Evolutionary conservation across 2,888 invertebrate species (phyloP).

Genomic region (Zootermopsis nevadensis): DNA sequence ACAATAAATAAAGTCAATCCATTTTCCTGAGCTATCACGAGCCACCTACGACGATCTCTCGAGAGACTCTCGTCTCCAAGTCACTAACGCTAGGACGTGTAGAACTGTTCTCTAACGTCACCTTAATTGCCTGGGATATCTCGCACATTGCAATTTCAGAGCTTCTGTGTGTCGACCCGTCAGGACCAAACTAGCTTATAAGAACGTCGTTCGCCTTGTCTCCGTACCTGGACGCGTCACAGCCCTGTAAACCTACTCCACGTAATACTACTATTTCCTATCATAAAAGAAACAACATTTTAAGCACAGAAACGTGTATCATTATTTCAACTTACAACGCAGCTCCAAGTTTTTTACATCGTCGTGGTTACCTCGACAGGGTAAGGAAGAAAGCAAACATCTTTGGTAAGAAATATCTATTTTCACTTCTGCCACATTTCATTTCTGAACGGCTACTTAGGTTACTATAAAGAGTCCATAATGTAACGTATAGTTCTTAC

Average conservation of each 20-base stretch:
- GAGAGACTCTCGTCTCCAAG: neutral
- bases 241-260: constrained; percentile 1
- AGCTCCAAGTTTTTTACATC: neutral
- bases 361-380: neutral
- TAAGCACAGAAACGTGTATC: constrained; percentile 6
- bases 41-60: neutral
- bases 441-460: neutral
- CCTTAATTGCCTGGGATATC: neutral
- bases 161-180: no score
- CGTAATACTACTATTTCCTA: constrained; percentile 12
- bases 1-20: constrained; percentile 8
- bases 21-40: constrained; percentile 29
- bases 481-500: neutral
- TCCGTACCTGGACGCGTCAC: neutral
- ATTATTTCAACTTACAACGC: constrained; percentile 12
- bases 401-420: constrained; percentile 13
- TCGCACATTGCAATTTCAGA: neutral
- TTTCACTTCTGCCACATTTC: neutral
- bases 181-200: neutral
- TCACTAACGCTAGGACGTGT: constrained; percentile 11
- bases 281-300: constrained; percentile 7
- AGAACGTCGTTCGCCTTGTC: neutral
- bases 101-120: neutral
- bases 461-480: constrained; percentile 1
- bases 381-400: constrained; percentile 6